Conservation (phyloP, 2,113 vertebrate species). For the Pseudopipra pipra region DNA sequence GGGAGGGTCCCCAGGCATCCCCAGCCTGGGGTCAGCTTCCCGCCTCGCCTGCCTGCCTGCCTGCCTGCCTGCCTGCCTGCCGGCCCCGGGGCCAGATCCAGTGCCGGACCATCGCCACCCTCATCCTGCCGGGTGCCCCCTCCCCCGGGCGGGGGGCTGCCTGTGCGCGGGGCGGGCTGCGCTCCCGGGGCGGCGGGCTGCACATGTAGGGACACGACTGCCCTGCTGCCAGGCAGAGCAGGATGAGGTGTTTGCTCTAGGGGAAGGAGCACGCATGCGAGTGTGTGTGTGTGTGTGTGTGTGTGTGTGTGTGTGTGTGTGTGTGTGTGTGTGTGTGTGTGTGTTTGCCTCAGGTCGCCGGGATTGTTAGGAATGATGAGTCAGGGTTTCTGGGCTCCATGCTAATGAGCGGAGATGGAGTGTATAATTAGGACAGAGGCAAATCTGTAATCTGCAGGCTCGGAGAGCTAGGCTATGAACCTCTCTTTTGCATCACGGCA, state of each 20-base stretch:
- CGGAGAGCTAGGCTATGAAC: neutral
- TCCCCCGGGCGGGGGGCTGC: neutral
- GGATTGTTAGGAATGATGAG: conserved; percentile 44
- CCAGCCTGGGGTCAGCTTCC: neutral
- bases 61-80: neutral
- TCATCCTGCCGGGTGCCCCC: neutral
- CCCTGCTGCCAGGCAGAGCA: neutral
- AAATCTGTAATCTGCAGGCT: neutral
- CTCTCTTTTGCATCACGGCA: neutral
- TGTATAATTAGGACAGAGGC: conserved; percentile 30
- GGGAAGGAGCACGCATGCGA: neutral
- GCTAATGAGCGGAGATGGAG: conserved; percentile 34
- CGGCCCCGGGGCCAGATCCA: too few relatives aligned
- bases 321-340: neutral
- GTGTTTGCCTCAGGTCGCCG: neutral
- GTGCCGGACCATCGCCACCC: too few relatives aligned
- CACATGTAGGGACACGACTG: neutral
- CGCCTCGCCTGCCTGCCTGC: neutral
- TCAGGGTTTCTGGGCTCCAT: conserved; percentile 49
- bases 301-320: neutral
- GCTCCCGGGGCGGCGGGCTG: neutral
- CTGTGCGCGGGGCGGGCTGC: neutral
- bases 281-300: neutral
- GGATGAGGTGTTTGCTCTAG: neutral
- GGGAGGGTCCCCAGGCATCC: too few relatives aligned